Conservation (phyloP, 2,888 invertebrate genomes). For the Himalopsyche kuldschensis region DNA sequence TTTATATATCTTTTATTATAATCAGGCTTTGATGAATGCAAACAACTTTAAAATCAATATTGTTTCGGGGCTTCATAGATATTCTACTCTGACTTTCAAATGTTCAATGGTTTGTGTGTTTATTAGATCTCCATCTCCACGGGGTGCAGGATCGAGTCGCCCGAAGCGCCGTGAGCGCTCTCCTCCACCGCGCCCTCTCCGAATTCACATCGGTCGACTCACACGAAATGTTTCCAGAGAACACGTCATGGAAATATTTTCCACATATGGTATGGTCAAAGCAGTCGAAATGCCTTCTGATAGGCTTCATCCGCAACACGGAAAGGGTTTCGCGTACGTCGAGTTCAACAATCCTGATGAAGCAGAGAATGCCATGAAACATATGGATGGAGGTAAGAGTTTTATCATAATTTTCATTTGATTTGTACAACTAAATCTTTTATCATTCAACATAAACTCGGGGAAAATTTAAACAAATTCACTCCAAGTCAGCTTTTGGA, state of each 20-base stretch:
- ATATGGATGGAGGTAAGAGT: conserved; percentile 91
- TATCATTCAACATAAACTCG: too few relatives aligned
- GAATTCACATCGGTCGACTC: conserved; percentile 91
- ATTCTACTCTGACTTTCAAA: too few relatives aligned
- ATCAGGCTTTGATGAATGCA: too few relatives aligned
- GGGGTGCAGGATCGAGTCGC: conserved; percentile 51
- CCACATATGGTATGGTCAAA: conserved; percentile 85
- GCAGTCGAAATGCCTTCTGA: conserved; percentile 88
- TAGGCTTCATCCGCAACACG: conserved; percentile 82
- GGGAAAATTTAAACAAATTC: too few relatives aligned
- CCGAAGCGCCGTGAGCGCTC: conserved; percentile 78
- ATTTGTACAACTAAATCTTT: too few relatives aligned
- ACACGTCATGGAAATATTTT: conserved; percentile 88
- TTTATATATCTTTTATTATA: too few relatives aligned
- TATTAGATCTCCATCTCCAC: conserved; percentile 61
- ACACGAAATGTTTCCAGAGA: conserved; percentile 92
- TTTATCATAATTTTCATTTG: not conserved
- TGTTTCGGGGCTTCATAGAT: too few relatives aligned
- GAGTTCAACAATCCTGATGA: conserved; percentile 93
- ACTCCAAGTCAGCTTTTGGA: too few relatives aligned
- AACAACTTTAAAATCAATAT: too few relatives aligned
- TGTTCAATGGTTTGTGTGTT: not conserved
- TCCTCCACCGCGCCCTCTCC: conserved; percentile 86
- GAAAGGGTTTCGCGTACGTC: conserved; percentile 93
- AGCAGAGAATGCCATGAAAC: conserved; percentile 98